These are phyloP conservation scores for Neomorphus geoffroyi DNA, from an alignment of 2,797 vertebrate species.

Conservation along the genomic window DNA sequence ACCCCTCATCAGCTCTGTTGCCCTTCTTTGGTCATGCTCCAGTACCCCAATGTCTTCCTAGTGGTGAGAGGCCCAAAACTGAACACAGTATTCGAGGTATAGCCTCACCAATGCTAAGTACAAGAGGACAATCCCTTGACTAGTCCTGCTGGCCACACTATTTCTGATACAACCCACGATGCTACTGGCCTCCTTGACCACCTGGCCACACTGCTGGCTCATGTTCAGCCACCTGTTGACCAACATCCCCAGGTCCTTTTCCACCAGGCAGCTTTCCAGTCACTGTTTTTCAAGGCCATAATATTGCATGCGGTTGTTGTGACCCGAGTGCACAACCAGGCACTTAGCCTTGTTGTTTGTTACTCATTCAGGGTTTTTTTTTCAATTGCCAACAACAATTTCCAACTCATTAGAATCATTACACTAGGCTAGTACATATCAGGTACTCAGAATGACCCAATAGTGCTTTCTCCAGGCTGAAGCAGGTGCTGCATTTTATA, in stretches of 20 bases:
- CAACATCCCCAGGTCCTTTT: neutral
- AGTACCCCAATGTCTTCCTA: neutral
- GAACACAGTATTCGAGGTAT: neutral
- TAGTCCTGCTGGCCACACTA: too few relatives aligned
- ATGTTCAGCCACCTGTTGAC: neutral
- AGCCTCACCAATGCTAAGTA: rapidly evolving
- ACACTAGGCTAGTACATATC: neutral
- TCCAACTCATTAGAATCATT: neutral
- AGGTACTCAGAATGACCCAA: neutral
- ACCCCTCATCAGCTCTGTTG: neutral
- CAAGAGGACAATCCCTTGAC: neutral
- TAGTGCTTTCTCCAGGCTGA: neutral
- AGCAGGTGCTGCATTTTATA: neutral
- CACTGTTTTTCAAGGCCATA: neutral
- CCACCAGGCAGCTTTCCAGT: neutral
- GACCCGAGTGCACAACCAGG: neutral
- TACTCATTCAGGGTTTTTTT: neutral
- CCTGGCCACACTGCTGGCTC: neutral
- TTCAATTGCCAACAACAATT: neutral
- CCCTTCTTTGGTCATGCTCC: neutral
- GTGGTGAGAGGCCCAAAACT: neutral
- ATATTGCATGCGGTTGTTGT: neutral
- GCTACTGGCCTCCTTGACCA: neutral
- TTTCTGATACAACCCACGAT: neutral
- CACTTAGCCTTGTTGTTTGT: neutral